A percentile compares a stretch with the other conserved stretches of the same genome.
phyloP scores from a whole-genome alignment of 2,797 vertebrate species.

The Epinephelus coioides region DNA sequence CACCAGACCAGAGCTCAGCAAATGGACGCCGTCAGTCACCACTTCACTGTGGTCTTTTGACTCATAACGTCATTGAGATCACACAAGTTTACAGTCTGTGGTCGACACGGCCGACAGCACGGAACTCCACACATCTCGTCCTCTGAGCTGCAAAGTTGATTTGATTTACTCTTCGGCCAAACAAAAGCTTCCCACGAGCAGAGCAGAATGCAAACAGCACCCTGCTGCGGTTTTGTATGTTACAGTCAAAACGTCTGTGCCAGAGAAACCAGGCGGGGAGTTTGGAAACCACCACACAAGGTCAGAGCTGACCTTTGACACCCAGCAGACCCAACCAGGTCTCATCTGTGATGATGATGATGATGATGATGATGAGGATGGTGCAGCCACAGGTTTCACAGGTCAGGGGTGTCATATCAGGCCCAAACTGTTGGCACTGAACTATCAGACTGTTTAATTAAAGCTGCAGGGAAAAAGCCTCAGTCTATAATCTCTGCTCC shows the following conservation, averaged over 20 bases:
- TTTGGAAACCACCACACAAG: background rate
- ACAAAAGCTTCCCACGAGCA: conserved; percentile 63
- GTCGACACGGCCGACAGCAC: conserved; percentile 27
- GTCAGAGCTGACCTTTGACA: conserved; percentile 40
- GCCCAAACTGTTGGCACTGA: conserved; percentile 44
- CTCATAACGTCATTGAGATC: conserved; percentile 41
- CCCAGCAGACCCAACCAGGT: background rate
- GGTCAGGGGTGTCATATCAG: conserved; percentile 34
- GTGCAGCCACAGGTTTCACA: background rate
- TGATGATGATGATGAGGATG: background rate
- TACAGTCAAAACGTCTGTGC: conserved; percentile 37
- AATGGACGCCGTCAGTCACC: conserved; percentile 49
- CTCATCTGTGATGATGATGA: accelerated
- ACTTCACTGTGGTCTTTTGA: conserved; percentile 33
- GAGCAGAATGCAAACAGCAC: conserved; percentile 66
- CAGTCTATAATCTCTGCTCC: conserved; percentile 57
- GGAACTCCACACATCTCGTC: conserved; percentile 48
- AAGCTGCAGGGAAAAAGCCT: conserved; percentile 51
- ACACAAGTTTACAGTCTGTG: conserved; percentile 62
- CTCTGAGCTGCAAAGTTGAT: conserved; percentile 53
- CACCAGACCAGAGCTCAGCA: conserved; percentile 13
- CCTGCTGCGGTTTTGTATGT: conserved; percentile 62
- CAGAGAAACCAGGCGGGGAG: conserved; percentile 5
- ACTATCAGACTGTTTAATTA: conserved; percentile 73
- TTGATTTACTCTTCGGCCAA: conserved; percentile 69